Evolutionary conservation across 2,113 vertebrate species (phyloP).

Genomic region (Eudyptes chrysolophus): DNA sequence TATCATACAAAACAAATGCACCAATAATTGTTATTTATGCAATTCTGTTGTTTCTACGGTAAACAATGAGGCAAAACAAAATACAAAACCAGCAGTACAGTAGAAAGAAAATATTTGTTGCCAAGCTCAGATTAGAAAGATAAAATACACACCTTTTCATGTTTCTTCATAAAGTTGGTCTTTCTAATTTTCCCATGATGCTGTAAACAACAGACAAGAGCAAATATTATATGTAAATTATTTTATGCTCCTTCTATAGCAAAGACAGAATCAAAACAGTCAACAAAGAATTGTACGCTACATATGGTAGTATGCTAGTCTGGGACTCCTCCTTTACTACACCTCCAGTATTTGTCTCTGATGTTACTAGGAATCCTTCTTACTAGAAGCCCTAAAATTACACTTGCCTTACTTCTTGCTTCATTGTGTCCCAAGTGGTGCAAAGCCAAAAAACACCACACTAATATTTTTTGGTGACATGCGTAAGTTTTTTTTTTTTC

Average conservation of each 20-base stretch:
- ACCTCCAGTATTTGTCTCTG: neutral
- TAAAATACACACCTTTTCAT: constrained; percentile 85
- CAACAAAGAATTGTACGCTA: neutral
- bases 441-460: neutral
- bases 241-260: neutral
- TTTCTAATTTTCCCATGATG: constrained; percentile 95
- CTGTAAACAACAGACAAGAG: constrained; percentile 68
- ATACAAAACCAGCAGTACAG: neutral
- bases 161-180: constrained; percentile 92
- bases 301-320: neutral
- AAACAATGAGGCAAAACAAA: neutral
- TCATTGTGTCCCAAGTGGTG: neutral
- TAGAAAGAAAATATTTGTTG: neutral
- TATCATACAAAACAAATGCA: neutral
- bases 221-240: neutral
- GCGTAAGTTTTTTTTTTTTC: neutral
- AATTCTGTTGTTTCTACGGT: neutral
- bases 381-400: neutral
- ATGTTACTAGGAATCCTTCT: neutral
- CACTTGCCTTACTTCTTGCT: neutral
- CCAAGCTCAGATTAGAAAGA: neutral
- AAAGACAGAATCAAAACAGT: neutral
- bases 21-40: neutral
- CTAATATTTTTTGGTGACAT: neutral
- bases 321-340: neutral